These are phyloP conservation scores for Micromys minutus DNA, from an alignment of 2,113 vertebrate species.

Conservation along the genomic window DNA sequence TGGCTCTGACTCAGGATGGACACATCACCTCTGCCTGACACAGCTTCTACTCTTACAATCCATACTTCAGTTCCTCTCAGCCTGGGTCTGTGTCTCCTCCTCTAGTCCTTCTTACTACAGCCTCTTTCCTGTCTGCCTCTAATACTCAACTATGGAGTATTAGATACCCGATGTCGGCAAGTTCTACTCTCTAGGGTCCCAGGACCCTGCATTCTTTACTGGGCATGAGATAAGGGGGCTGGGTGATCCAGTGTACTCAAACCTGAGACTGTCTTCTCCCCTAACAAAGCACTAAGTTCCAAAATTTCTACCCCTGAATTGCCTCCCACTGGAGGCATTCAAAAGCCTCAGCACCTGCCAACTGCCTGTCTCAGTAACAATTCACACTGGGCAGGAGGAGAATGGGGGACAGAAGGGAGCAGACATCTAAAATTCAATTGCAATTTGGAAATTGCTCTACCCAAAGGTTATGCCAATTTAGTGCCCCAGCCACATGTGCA, in stretches of 20 bases:
- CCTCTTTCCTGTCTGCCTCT: neutral
- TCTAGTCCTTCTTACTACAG: no score
- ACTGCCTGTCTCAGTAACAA: conserved; percentile 34
- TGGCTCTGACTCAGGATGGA: neutral
- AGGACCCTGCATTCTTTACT: neutral
- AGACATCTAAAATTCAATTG: conserved; percentile 12
- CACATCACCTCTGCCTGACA: neutral
- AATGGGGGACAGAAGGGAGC: neutral
- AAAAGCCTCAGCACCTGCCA: neutral
- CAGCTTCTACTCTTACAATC: neutral
- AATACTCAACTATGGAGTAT: neutral
- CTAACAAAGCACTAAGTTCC: neutral
- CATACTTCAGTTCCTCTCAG: neutral
- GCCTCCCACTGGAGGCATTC: neutral
- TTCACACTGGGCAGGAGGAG: neutral
- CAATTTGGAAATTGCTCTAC: conserved; percentile 45
- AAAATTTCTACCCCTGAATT: neutral
- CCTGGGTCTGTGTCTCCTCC: neutral
- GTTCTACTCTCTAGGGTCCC: neutral
- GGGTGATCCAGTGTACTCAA: neutral
- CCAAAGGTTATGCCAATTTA: neutral
- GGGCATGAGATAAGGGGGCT: neutral
- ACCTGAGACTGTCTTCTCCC: neutral
- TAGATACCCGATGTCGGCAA: neutral
- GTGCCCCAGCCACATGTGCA: neutral